Base-by-base conservation (phyloP, 1,140 invertebrate species). In the Drosophila pachea region DNA sequence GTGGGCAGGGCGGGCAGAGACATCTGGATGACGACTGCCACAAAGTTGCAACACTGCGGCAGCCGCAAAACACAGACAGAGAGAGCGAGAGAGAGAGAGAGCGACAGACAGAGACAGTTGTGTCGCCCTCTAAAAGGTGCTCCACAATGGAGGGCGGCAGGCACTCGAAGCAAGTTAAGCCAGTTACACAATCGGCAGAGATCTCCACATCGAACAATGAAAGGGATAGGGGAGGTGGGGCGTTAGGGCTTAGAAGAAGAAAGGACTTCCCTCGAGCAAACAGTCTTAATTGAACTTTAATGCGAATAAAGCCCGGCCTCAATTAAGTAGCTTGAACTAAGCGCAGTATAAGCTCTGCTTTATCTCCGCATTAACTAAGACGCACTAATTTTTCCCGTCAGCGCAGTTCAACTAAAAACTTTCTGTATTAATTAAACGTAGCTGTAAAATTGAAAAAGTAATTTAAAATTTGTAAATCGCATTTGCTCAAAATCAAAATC, bases 381-480 rank as follows among this genome's bases (percentile, higher is more conserved):
- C n/a, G n/a, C n/a, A n/a, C n/a, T n/a, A n/a, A n/a, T n/a, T n/a
- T n/a, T n/a, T n/a, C n/a, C n/a, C n/a, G n/a, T n/a, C 22, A 36
- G 35, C 6, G 8, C 8, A 36, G 35, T 7, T 36, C 35, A 4
- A 36, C 35, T 36, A 9, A 4, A 6, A 36, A 36, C 1, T 22
- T 22, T 22, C 22, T 22, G 22, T 22, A 22, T 22, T 22, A 22
- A 22, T 22, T 22, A 22, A 22, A 22, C 22, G 33, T 36, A 7
- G 9, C 6, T n/a, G 2, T 22, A 40, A 9, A 43, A 45, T 12
- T 59, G 64, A 67, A 66, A 62, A 76, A 84, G 61, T 53, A 56
- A 84, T 76, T 84, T 84, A 78, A 76, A 76, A 62, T 63, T 32
- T 12, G 43, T 61, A 56, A 61, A 83, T 79, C 73, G 61, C 66